Evolutionary conservation across 2,888 invertebrate species (phyloP).

Genomic region (Macrophya alboannulata): DNA sequence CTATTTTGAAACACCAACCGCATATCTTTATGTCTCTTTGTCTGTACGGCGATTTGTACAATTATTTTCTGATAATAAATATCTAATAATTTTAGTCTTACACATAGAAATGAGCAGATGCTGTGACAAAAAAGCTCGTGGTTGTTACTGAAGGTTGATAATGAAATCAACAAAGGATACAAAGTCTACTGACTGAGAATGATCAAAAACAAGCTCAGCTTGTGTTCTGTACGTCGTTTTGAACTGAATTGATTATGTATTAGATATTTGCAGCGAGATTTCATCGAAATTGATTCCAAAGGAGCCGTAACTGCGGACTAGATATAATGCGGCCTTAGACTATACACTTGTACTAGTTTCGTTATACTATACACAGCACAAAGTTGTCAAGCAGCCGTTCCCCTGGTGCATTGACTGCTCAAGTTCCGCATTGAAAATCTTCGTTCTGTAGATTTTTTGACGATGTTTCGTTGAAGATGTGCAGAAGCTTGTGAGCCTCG

Average conservation of each 20-base stretch:
- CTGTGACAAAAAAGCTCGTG: neutral
- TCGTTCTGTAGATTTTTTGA: conserved; percentile 93
- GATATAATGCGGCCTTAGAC: neutral
- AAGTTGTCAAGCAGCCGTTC: conserved; percentile 76
- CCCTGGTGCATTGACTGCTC: conserved; percentile 85
- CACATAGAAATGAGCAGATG: too few relatives aligned
- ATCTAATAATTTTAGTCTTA: neutral
- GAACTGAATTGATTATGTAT: neutral
- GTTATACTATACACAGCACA: conserved; percentile 59
- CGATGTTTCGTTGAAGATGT: conserved; percentile 98
- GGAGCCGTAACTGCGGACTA: neutral
- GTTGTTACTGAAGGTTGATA: neutral
- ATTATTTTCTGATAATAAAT: neutral
- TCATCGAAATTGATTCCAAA: neutral
- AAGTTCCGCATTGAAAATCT: conserved; percentile 94
- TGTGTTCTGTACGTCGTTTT: neutral
- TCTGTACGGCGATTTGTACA: neutral
- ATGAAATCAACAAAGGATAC: too few relatives aligned
- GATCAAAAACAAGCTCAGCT: neutral
- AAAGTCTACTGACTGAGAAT: neutral
- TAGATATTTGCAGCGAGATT: neutral
- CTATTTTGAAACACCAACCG: neutral
- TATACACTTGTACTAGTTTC: neutral
- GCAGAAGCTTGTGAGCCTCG: conserved; percentile 98
- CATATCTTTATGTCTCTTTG: too few relatives aligned